Evolutionary conservation across 2,888 invertebrate genomes (phyloP).

Genomic region (Trisateles emortualis): DNA sequence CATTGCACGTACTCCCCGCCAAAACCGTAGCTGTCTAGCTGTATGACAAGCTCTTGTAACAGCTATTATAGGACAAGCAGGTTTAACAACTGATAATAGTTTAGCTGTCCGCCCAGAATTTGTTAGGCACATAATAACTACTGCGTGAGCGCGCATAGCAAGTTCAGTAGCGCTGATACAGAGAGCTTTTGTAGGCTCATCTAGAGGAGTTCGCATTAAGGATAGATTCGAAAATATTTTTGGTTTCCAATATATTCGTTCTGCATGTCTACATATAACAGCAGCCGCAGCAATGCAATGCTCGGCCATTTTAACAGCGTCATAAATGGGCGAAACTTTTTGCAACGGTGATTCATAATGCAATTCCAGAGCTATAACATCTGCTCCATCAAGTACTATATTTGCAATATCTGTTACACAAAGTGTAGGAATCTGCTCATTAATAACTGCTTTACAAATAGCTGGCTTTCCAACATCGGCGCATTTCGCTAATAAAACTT

Average conservation of each 20-base stretch:
- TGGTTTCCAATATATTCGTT: slow-evolving; percentile 93
- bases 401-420: slow-evolving; percentile 96
- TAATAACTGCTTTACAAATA: slow-evolving; percentile 94
- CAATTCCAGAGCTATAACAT: slow-evolving; percentile 93
- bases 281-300: slow-evolving; percentile 91
- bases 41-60: slow-evolving; percentile 90
- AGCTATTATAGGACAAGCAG: slow-evolving; percentile 91
- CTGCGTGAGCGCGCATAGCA: slow-evolving; percentile 70
- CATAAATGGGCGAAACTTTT: slow-evolving; percentile 66
- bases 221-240: slow-evolving; percentile 91
- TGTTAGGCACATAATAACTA: slow-evolving; percentile 91
- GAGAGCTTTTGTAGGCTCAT: slow-evolving; percentile 84
- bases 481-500: slow-evolving; percentile 94
- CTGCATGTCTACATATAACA: slow-evolving; percentile 94
- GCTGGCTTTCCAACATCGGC: slow-evolving; percentile 94
- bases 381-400: slow-evolving; percentile 95
- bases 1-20: slow-evolving; percentile 83
- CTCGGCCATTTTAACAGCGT: slow-evolving; percentile 81
- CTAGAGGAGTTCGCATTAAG: slow-evolving; percentile 86
- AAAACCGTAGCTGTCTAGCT: slow-evolving; percentile 88
- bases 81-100: slow-evolving; percentile 89
- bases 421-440: slow-evolving; percentile 93
- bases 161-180: slow-evolving; percentile 77
- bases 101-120: slow-evolving; percentile 91
- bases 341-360: slow-evolving; percentile 77